phyloP scores from a whole-genome alignment of 2,888 invertebrate genomes.

The Agrilus mali region DNA sequence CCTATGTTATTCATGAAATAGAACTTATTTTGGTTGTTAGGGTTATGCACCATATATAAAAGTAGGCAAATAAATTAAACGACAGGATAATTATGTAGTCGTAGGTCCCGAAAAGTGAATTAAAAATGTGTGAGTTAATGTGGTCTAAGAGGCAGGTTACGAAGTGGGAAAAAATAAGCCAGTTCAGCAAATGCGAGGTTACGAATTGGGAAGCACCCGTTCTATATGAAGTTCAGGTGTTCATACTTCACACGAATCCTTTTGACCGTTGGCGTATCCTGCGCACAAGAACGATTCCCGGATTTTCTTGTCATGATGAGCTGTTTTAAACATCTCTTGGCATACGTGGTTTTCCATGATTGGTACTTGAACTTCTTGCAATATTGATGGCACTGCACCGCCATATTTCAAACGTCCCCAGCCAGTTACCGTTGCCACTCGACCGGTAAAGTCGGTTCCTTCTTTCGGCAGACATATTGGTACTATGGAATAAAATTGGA shows the following conservation, averaged over 20 bases:
- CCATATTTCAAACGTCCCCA: constrained; percentile 88
- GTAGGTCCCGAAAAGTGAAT: too few species aligned
- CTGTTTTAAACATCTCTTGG: constrained; percentile 88
- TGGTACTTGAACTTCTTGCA: constrained; percentile 87
- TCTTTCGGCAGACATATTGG: constrained; percentile 84
- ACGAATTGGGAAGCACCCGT: too few species aligned
- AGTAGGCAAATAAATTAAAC: too few species aligned
- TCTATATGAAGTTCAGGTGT: too few species aligned
- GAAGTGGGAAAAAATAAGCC: too few species aligned
- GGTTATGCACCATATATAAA: too few species aligned
- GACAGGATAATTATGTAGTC: too few species aligned
- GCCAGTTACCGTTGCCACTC: constrained; percentile 81
- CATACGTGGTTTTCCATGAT: constrained; percentile 84
- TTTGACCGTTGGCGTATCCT: constrained; percentile 83
- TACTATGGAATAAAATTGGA: constrained; percentile 38
- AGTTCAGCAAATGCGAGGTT: too few species aligned
- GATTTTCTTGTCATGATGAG: constrained; percentile 78
- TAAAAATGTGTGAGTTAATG: too few species aligned
- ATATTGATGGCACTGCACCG: constrained; percentile 77
- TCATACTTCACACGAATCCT: constrained; percentile 83
- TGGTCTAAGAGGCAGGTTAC: too few species aligned
- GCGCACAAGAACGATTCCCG: constrained; percentile 82
- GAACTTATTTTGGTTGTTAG: too few species aligned
- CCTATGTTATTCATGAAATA: too few species aligned
- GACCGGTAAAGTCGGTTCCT: constrained; percentile 67